Percentiles rank a stretch among this genome's conserved stretches.
Evolutionary conservation across 35 echinoderm and acorn worm species (phyloP).

Genomic region (Amphiura filiformis): DNA sequence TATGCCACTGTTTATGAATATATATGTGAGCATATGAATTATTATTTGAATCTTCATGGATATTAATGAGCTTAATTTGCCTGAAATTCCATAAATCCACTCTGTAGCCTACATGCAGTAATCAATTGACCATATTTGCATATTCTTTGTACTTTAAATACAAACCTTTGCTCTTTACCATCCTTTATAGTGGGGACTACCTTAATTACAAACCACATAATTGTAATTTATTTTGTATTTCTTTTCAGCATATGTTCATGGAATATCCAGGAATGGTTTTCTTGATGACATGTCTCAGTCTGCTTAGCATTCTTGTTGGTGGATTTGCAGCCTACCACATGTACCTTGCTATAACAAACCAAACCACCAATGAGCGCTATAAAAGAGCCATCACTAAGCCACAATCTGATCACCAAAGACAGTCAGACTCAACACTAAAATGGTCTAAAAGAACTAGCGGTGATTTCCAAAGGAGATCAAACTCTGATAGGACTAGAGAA

Average conservation of each 20-base stretch:
- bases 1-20: no score
- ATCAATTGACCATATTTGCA: no score
- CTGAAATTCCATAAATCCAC: no score
- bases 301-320: not conserved
- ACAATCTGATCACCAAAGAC: not conserved
- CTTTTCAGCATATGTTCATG: not conserved
- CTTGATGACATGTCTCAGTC: not conserved
- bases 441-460: not conserved
- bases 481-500: no score
- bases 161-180: no score
- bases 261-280: not conserved
- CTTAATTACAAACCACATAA: no score
- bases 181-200: no score
- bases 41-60: no score
- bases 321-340: not conserved
- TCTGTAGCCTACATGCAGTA: no score
- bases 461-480: not conserved
- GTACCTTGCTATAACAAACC: not conserved
- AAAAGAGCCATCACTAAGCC: not conserved
- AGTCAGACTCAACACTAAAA: not conserved
- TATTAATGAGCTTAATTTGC: no score
- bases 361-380: not conserved
- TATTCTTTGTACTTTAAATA: no score
- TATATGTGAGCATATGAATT: no score
- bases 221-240: not conserved